A percentile compares a stretch with the other conserved stretches of the same genome.
Evolutionary conservation across 2,888 invertebrate species (phyloP).

Genomic region (Philereme vetulata): DNA sequence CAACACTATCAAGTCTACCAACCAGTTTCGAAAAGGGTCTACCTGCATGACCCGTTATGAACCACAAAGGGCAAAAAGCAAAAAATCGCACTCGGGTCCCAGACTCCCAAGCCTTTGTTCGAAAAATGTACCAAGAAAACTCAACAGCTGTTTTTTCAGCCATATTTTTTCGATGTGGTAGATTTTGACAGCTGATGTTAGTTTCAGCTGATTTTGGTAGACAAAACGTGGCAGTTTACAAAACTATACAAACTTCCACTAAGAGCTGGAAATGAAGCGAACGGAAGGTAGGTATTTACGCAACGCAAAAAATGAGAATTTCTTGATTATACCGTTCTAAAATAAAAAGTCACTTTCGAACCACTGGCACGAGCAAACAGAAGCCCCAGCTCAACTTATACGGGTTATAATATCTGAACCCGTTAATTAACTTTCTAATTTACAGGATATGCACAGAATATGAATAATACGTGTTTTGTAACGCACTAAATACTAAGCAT

Average conservation of each 20-base stretch:
- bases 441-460: constrained; percentile 39
- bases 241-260: background rate
- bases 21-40: constrained; percentile 41
- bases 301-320: constrained; percentile 27
- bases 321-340: constrained; percentile 39
- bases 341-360: constrained; percentile 36
- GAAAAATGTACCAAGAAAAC: background rate
- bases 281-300: constrained; percentile 24
- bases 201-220: constrained; percentile 24
- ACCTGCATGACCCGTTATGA: constrained; percentile 52
- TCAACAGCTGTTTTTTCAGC: constrained; percentile 17
- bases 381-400: constrained; percentile 39
- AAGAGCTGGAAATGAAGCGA: constrained; percentile 8
- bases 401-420: constrained; percentile 44
- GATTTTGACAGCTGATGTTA: constrained; percentile 7
- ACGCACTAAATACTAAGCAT: constrained; percentile 49
- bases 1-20: constrained; percentile 42
- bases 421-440: constrained; percentile 61
- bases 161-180: constrained; percentile 23
- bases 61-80: constrained; percentile 36
- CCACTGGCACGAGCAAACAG: background rate
- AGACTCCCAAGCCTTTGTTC: constrained; percentile 23
- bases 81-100: constrained; percentile 32
- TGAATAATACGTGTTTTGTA: constrained; percentile 33
- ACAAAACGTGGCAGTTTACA: constrained; percentile 32